Conservation (phyloP, 2,797 vertebrate species). For the Lagodon rhomboides region DNA sequence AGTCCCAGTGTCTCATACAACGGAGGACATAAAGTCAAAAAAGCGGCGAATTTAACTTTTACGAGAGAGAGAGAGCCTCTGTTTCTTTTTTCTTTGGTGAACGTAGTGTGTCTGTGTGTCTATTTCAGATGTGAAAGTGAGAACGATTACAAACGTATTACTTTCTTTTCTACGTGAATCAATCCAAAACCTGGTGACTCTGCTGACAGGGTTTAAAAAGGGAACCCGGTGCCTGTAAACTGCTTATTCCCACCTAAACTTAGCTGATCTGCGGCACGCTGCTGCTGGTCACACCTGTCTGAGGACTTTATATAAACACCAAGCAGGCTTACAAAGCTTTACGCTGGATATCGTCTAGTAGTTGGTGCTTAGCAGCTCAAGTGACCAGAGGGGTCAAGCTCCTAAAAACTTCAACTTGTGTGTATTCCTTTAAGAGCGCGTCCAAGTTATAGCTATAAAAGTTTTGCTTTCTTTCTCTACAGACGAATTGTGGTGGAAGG, state of each 20-base stretch:
- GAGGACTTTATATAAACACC: not conserved
- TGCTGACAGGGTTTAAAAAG: not conserved
- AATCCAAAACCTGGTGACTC: not conserved
- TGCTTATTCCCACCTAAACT: slow-evolving; percentile 13
- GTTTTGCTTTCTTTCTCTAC: slow-evolving; percentile 62
- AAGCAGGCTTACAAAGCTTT: not conserved
- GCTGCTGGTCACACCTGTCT: not conserved
- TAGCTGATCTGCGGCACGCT: slow-evolving; percentile 5
- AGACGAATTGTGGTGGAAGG: slow-evolving; percentile 92
- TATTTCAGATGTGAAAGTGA: not conserved
- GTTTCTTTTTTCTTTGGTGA: not conserved
- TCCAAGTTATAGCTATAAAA: slow-evolving; percentile 37
- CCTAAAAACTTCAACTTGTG: not conserved
- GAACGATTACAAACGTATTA: not conserved
- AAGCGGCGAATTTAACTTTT: not conserved
- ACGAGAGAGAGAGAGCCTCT: not conserved
- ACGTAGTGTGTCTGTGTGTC: not conserved
- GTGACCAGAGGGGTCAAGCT: not conserved
- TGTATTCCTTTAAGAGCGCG: not conserved
- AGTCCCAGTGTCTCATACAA: not conserved
- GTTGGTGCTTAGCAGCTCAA: not conserved
- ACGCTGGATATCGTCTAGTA: slow-evolving; percentile 1
- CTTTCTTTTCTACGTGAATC: no score
- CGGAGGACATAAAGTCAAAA: not conserved
- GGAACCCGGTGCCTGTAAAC: not conserved